phyloP scores from a whole-genome alignment of 2,888 invertebrate species.

The Leptodirus hochenwartii region DNA sequence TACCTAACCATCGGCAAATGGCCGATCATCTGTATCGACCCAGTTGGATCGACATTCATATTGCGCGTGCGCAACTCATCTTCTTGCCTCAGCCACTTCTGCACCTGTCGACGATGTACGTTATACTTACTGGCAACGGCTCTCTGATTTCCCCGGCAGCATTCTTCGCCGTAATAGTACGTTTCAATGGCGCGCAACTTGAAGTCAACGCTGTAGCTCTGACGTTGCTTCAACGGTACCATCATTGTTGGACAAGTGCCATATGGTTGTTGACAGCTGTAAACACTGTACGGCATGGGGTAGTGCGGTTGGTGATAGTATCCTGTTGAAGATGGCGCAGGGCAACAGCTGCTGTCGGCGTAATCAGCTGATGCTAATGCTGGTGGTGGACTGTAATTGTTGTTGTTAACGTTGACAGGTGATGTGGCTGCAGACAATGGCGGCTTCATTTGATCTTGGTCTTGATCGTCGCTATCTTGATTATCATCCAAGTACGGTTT shows the following conservation, averaged over 20 bases:
- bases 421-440: constrained; percentile 5
- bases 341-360: background rate
- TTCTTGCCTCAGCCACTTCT: constrained; percentile 38
- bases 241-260: constrained; percentile 3
- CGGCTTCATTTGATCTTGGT: background rate
- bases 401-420: constrained; percentile 2
- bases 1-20: no score
- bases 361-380: constrained; percentile 1
- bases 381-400: constrained; percentile 2
- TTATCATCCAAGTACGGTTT: constrained; percentile 58
- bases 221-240: constrained; percentile 21
- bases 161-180: constrained; percentile 27
- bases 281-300: background rate
- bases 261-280: background rate
- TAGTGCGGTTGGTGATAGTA: constrained; percentile 1
- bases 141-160: constrained; percentile 28
- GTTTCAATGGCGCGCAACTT: constrained; percentile 34
- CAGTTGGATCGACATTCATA: no score
- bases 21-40: no score
- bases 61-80: constrained; percentile 23
- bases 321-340: background rate
- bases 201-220: constrained; percentile 32
- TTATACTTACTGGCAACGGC: constrained; percentile 30
- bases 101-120: constrained; percentile 30
- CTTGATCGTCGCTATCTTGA: constrained; percentile 26